Base-by-base conservation (phyloP, 2,113 vertebrate species). In the Azemiops feae region DNA sequence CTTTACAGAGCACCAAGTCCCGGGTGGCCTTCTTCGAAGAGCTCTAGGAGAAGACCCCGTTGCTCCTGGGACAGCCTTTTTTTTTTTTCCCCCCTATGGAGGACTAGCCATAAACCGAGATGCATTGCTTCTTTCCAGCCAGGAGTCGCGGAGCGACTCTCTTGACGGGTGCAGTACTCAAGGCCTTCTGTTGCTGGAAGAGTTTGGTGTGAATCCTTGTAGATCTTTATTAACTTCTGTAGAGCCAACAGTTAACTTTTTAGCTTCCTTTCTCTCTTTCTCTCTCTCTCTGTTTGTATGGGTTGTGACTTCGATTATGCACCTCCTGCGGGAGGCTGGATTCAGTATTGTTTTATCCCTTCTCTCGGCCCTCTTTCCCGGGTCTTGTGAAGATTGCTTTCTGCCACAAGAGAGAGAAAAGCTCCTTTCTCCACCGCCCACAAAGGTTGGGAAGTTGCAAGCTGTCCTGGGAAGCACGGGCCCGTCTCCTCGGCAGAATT, bases 21-120 rank as follows among this genome's bases (percentile, higher is more conserved):
- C 98, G 98, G 8, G 99, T 99, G 97, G 98, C 99, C 97, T 99
- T 98, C 98, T 99, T 99, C 95, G 98, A 99, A 96, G 99, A 99
- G 94, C 98, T 99, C 60, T 99, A 98, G 96, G 88, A 55, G 94
- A 87, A 5, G 30, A 1, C 2, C 22, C 93, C 87, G 90, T 54
- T 11, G 0, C 91, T 92, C 1, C 57, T 3, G 0, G 18, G 50
- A 57, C 87, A 60, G 23, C 87, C 89, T 88, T 53, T 50, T 50
- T 47, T 47, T 47, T 47, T 47, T 8, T 3, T 88, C 43, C 93
- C 58, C 43, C 93, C 58, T 6, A 34, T 1, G 22, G 0, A 0
- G 87, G 57, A 91, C 90, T 53, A 30, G 74, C 93, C 1, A 0
- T 20, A 85, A 81, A 0, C 39, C 85, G 91, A 53, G 86, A 5